Evolutionary conservation across 37 sponge, comb jelly and placozoan species (phyloP), one percentile per base, ranked within the genome.

Genomic region (Lycopodina hypogea): DNA sequence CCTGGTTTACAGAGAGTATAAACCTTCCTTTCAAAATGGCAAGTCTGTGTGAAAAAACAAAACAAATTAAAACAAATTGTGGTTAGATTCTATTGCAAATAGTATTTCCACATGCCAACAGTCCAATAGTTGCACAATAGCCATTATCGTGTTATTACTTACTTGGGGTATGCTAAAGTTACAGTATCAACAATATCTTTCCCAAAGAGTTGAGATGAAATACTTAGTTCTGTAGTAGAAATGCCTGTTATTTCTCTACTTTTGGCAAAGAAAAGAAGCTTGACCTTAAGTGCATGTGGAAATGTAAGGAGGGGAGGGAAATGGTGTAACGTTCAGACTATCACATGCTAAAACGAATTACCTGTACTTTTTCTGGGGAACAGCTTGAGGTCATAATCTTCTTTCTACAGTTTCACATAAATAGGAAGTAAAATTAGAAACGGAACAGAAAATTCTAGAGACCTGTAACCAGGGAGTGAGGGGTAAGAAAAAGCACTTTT

Each of bases 181-280:
- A 92, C 81, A 23, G 15, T 50, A 22, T 82, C 76, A 36, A 84
- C 51, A 22, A 92, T 58, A 30, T 78, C 45, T 68, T 38, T 28
- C 29, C 86, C 89, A 6, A 78, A 50, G 30, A 68, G 42, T 28
- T 6, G 24, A 1, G 57, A 32, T 35, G 84, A 69, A 14, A 80
- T 36, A 12, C 19, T 12, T 29, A 84, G 14, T 24, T 12, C 18
- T 29, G 84, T 74, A 33, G 78, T 40, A 40, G 74, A 68, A 37
- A 32, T 48, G 32, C 81, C 85, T 14, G 69, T 48, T 42, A 84
- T 50, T 50, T 94, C 95, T 41, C 95, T 84, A 57, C 86, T 81
- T 40, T 94, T 90, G 42, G 95, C 95, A 78, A 94, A 94, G 78
- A 94, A 90, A 52, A 90, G 80, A 38, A 88, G 42, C 0, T 81